These are phyloP conservation scores for Entomyzon cyanotis DNA, from an alignment of 2,113 vertebrate genomes.

Conservation along the genomic window DNA sequence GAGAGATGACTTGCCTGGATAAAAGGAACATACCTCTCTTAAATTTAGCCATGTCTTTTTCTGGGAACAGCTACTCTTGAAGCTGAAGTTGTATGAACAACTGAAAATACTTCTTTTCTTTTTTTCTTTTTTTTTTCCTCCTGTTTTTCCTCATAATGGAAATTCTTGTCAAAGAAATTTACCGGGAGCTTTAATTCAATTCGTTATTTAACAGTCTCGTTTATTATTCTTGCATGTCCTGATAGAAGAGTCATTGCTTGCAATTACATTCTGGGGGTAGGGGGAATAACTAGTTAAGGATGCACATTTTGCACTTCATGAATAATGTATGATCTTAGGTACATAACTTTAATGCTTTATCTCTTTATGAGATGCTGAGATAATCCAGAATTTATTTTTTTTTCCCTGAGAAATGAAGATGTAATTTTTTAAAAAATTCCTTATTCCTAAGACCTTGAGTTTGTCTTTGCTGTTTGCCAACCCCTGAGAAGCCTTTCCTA, in stretches of 20 bases:
- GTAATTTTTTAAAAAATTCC: background rate
- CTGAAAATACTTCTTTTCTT: background rate
- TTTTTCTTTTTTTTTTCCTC: accelerated
- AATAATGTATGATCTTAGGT: constrained; percentile 31
- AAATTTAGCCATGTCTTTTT: background rate
- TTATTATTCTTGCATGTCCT: constrained; percentile 31
- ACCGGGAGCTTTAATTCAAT: background rate
- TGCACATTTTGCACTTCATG: background rate
- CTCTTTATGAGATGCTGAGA: background rate
- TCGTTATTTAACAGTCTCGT: background rate
- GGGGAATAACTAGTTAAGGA: constrained; percentile 19
- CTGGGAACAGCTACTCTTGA: background rate
- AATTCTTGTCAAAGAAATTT: constrained; percentile 19
- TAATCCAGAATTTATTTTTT: background rate
- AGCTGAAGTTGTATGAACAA: background rate
- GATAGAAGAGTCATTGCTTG: constrained; percentile 24
- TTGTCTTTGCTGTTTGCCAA: background rate
- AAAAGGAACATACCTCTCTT: background rate
- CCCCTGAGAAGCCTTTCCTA: background rate
- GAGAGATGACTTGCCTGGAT: background rate
- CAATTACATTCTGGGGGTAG: constrained; percentile 25
- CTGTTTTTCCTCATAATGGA: background rate
- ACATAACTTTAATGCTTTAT: constrained; percentile 27
- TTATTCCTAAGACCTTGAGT: background rate
- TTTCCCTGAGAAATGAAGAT: background rate